phyloP scores from a whole-genome alignment of 37 sponge, comb jelly and placozoan species.

The Petrosia ficiformis region DNA sequence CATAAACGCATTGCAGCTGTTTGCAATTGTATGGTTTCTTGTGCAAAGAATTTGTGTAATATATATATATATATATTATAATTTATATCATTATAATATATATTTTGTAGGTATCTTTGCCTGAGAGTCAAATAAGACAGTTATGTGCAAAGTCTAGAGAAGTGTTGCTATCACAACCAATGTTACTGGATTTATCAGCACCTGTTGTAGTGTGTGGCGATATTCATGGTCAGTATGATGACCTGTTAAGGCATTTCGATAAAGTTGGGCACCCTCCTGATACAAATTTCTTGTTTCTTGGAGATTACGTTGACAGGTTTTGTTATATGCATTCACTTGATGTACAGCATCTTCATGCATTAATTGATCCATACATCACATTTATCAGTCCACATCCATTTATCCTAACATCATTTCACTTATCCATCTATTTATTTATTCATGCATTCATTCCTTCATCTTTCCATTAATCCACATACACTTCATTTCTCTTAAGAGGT shows the following conservation, averaged over 20 bases:
- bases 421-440: background rate
- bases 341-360: constrained; percentile 2
- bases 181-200: constrained; percentile 77
- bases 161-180: constrained; percentile 81
- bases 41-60: background rate
- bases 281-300: constrained; percentile 83
- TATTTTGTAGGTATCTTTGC: constrained; percentile 66
- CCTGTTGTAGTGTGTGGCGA: constrained; percentile 90
- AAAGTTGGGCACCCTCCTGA: constrained; percentile 81
- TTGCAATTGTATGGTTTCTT: background rate
- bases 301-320: constrained; percentile 91
- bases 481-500: constrained; percentile 37
- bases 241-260: constrained; percentile 80
- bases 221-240: constrained; percentile 89
- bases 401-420: background rate
- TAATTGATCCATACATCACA: background rate
- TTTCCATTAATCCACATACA: background rate
- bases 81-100: background rate
- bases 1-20: background rate
- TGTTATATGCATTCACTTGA: background rate
- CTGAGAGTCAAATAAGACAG: constrained; percentile 77
- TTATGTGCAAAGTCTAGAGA: constrained; percentile 75
- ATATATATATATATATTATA: too few relatives aligned
- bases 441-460: background rate
- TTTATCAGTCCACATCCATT: background rate